A percentile compares a stretch with the other conserved stretches of the same genome.
These are phyloP conservation scores for Heteromurus nitidus DNA, from an alignment of 2,888 invertebrate species.

Conservation along the genomic window DNA sequence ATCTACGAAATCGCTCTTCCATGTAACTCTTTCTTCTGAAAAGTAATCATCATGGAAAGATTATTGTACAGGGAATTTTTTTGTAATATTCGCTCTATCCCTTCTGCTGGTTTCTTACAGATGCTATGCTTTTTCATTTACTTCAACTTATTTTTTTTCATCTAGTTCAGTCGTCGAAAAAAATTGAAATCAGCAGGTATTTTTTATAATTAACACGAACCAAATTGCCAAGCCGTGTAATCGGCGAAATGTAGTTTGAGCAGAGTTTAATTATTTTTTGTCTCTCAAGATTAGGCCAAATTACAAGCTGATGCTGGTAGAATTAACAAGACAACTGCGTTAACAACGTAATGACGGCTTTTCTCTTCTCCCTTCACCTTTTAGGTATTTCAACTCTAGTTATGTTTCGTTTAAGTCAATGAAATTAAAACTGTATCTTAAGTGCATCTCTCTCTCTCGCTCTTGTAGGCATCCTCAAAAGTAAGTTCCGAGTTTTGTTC, in stretches of 20 bases:
- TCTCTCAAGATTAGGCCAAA: constrained; percentile 51
- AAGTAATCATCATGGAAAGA: not conserved
- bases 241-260: constrained; percentile 15
- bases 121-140: not conserved
- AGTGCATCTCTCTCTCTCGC: too few relatives aligned
- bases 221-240: constrained; percentile 43
- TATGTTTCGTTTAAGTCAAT: not conserved
- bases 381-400: too few relatives aligned
- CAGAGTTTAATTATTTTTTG: constrained; percentile 48
- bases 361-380: too few relatives aligned
- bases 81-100: not conserved
- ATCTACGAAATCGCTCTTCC: constrained; percentile 27
- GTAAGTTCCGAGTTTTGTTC: too few relatives aligned
- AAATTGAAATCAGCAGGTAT: constrained; percentile 56
- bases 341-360: constrained; percentile 47
- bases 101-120: not conserved
- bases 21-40: constrained; percentile 7
- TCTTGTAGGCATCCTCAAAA: too few relatives aligned
- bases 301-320: constrained; percentile 51
- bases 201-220: constrained; percentile 54
- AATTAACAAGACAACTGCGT: constrained; percentile 46
- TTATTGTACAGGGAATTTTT: not conserved
- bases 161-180: constrained; percentile 35
- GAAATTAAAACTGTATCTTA: not conserved
- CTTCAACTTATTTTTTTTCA: constrained; percentile 14